phyloP scores from a whole-genome alignment of 35 echinoderm and acorn worm genomes.

The Heliocidaris erythrogramma region DNA sequence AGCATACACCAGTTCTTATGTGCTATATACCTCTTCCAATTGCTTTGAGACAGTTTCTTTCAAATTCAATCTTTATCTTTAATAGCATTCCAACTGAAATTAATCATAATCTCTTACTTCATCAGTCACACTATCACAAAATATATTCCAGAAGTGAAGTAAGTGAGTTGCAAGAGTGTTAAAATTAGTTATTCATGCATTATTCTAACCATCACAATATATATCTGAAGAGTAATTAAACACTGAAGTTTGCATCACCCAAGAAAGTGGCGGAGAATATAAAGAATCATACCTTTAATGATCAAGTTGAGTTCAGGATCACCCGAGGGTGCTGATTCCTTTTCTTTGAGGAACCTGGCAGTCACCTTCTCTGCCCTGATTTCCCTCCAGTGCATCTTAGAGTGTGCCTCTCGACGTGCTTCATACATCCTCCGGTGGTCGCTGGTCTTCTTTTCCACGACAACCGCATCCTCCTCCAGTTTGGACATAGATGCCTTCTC shows the following conservation, averaged over 20 bases:
- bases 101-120: too few relatives aligned
- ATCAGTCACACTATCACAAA: too few relatives aligned
- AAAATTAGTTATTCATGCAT: too few relatives aligned
- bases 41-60: too few relatives aligned
- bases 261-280: not conserved
- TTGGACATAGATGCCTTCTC: slow-evolving; percentile 48
- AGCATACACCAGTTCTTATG: too few relatives aligned
- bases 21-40: too few relatives aligned
- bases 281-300: slow-evolving; percentile 80
- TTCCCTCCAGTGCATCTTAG: slow-evolving; percentile 63
- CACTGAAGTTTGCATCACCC: not conserved
- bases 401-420: slow-evolving; percentile 61
- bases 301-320: slow-evolving; percentile 91
- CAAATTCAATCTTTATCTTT: too few relatives aligned
- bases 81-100: too few relatives aligned
- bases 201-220: too few relatives aligned
- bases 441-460: slow-evolving; percentile 58
- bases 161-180: too few relatives aligned
- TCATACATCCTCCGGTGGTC: slow-evolving; percentile 67
- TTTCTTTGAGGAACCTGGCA: slow-evolving; percentile 45
- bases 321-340: slow-evolving; percentile 63
- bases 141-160: too few relatives aligned
- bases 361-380: slow-evolving; percentile 35
- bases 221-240: too few relatives aligned
- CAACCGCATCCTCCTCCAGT: slow-evolving; percentile 52